Evolutionary conservation across 2,888 invertebrate species (phyloP), one percentile per base, ranked within the genome.

Genomic region (Euphydryas editha): DNA sequence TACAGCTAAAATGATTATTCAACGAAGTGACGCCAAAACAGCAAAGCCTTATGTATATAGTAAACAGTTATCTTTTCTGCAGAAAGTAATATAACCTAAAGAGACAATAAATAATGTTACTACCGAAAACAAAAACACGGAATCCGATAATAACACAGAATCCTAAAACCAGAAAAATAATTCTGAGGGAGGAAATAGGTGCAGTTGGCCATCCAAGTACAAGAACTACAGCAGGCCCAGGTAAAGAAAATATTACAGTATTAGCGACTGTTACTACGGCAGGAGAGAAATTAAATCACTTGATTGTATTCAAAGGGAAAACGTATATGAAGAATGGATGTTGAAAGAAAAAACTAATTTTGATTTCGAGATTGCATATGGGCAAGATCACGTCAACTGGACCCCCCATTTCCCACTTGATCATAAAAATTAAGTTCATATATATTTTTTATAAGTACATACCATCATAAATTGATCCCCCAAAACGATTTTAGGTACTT

Each of bases 21-120:
- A 51, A 71, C 71, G 72, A 72, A 71, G 63, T 67, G 70, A 68
- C 67, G 64, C 68, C 60, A 74, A 71, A 72, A 72, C 65, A 73
- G 72, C 68, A 70, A 75, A 73, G 69, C 69, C 72, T 67, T 70
- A 73, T 72, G 70, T 74, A 57, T 72, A 72, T 66, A 71, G 70
- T 69, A 72, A 73, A 73, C 73, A 74, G 69, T 73, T 74, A 73
- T 68, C 65, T 37, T 75, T 73, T 72, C 73, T 73, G 67, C 69
- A 75, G 65, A 75, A 75, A 73, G 69, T 75, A 71, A 72, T 70
- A 73, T 55, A 71, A 72, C 69, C 66, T 61, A 70, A 69, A 68
- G 51, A 68, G 68, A 64, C 62, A 72, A 58, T 67, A 64, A 64
- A 61, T 63, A 70, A 57, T 62, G 63, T 42, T 68, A 65, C 59